Conservation (phyloP, 2,888 invertebrate species). For the Chrysolina oricalcia region DNA sequence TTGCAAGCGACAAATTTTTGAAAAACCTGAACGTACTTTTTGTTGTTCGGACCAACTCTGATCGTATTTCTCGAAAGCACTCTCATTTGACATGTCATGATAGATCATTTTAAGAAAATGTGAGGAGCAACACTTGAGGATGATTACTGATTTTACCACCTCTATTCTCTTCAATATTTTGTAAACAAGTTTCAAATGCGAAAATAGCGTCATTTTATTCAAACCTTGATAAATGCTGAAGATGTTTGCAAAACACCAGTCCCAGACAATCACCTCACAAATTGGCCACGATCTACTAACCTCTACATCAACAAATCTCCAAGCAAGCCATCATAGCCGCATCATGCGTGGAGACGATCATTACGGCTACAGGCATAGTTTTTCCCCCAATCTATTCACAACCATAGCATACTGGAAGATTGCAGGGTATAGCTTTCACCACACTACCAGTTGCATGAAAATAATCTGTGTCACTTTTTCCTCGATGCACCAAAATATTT, state of each 20-base stretch:
- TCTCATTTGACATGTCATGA: too few relatives aligned
- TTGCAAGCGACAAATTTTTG: too few relatives aligned
- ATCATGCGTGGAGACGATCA: too few relatives aligned
- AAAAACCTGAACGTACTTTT: too few relatives aligned
- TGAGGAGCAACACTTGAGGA: neutral
- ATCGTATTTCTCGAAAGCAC: too few relatives aligned
- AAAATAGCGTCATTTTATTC: constrained; percentile 5
- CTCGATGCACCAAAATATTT: neutral
- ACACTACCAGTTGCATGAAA: constrained; percentile 1
- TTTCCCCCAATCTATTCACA: too few relatives aligned
- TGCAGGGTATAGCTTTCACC: too few relatives aligned
- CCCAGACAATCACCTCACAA: constrained; percentile 2
- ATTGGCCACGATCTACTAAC: neutral
- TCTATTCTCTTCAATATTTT: too few relatives aligned
- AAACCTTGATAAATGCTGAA: neutral
- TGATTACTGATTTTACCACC: neutral
- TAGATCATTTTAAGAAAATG: neutral
- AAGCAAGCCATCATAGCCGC: neutral
- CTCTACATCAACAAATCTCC: neutral
- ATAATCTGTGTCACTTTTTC: neutral
- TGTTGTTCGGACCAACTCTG: too few relatives aligned
- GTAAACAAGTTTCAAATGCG: neutral
- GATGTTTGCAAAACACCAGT: constrained; percentile 7
- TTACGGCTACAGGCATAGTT: too few relatives aligned
- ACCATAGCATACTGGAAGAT: too few relatives aligned